Percentiles rank a stretch among this genome's conserved stretches.
phyloP scores from a whole-genome alignment of 35 echinoderm and acorn worm species.

The Patiria miniata region DNA sequence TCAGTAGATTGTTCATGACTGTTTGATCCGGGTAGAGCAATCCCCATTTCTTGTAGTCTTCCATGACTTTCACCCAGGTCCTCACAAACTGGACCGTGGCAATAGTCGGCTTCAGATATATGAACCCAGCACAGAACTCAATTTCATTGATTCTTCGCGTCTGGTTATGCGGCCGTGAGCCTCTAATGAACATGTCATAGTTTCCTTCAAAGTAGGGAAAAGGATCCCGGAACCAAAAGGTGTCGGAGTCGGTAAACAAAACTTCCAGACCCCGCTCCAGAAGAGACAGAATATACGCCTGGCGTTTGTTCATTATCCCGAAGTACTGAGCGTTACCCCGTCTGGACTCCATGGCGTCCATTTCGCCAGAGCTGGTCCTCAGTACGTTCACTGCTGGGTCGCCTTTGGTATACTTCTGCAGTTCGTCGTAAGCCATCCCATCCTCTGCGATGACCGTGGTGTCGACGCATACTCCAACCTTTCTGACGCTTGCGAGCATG shows the following conservation, averaged over 20 bases:
- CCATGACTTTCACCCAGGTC: conserved; percentile 45
- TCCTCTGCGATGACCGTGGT: too few relatives aligned
- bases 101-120: conserved; percentile 62
- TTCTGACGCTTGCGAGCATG: too few relatives aligned
- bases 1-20: background rate
- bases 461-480: too few relatives aligned
- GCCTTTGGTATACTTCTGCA: too few relatives aligned
- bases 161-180: conserved; percentile 42
- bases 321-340: conserved; percentile 28
- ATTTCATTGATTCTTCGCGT: conserved; percentile 31
- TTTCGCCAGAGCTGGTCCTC: too few relatives aligned
- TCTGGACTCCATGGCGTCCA: too few relatives aligned
- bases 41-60: background rate
- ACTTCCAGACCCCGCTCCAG: conserved; percentile 59
- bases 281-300: conserved; percentile 59
- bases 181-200: conserved; percentile 59
- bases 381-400: too few relatives aligned
- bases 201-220: conserved; percentile 67
- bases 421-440: too few relatives aligned
- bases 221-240: conserved; percentile 76
- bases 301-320: conserved; percentile 75
- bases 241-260: conserved; percentile 78
- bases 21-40: background rate
- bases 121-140: conserved; percentile 70
- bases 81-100: conserved; percentile 45